A percentile compares a stretch with the other conserved stretches of the same genome.
Conservation (phyloP, 2,888 invertebrate species). For the Andrena haemorrhoa region DNA sequence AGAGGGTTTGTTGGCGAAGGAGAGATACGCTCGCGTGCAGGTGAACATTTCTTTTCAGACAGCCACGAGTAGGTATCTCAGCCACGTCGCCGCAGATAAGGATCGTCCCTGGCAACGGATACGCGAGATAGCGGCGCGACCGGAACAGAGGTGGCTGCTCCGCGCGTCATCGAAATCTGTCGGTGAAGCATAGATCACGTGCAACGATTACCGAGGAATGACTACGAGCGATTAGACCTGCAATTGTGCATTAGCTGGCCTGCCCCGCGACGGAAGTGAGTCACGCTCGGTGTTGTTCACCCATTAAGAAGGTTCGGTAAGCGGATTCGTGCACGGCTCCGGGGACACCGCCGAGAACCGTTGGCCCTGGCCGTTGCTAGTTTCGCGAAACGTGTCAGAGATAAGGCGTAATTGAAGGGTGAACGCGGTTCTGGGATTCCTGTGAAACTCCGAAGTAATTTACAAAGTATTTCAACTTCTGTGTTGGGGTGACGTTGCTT, state of each 20-base stretch:
- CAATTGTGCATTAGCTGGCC: slow-evolving; percentile 62
- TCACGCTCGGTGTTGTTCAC: slow-evolving; percentile 52
- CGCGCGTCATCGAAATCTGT: slow-evolving; percentile 50
- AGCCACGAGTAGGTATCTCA: slow-evolving; percentile 3
- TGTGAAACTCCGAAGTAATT: no score
- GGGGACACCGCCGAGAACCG: neutral
- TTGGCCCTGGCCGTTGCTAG: neutral
- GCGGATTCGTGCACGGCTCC: slow-evolving; percentile 14
- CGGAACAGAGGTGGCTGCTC: slow-evolving; percentile 21
- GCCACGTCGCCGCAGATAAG: slow-evolving; percentile 35
- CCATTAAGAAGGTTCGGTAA: slow-evolving; percentile 50
- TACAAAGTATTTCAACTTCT: no score
- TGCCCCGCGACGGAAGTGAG: slow-evolving; percentile 60
- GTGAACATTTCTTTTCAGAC: neutral
- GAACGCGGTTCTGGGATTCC: no score
- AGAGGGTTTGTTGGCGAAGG: neutral
- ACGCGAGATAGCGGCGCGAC: slow-evolving; percentile 40
- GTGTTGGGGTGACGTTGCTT: no score
- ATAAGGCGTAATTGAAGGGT: neutral
- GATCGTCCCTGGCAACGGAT: slow-evolving; percentile 23
- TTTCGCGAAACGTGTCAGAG: neutral
- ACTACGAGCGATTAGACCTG: slow-evolving; percentile 32
- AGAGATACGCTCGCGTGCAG: neutral
- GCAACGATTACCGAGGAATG: slow-evolving; percentile 54
- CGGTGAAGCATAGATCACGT: slow-evolving; percentile 50